Base-by-base conservation (phyloP, 2,888 invertebrate species). In the Ypsolopha scabrella region DNA sequence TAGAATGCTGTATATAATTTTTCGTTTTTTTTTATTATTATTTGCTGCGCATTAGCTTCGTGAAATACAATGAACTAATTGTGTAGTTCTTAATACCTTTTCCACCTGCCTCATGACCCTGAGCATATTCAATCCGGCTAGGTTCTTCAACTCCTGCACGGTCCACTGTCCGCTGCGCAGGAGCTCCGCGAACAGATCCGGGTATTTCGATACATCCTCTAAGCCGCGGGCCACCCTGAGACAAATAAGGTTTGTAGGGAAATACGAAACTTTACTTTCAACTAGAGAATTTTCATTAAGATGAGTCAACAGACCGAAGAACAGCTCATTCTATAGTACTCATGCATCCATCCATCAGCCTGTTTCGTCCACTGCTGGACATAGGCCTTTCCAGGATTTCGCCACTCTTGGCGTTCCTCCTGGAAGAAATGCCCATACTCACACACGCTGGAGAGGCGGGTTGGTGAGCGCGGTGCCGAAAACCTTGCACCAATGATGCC, bases 171-270 rank as follows among this genome's bases (percentile, higher is more conserved):
- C 89, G 53, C 88, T 88, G 43, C 89, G 83, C 11, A 90, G 78
- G 44, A 91, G 81, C 65, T 90, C 90, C 7, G 90, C 90, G 59
- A 92, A 91, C 52, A 92, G 74, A 59, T 90, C 88, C 1, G 92
- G 92, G 72, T 92, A 92, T 62, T 87, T 89, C 1, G 92, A 92
- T 38, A 92, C 92, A 67, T 92, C 91, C 65, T 92, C 91, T 53
- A 92, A 65, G 0, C 92, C 92, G 47, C 88, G 82, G 0, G 92
- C 89, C 9, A 90, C 89, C 64, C 92, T 92, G 67, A 14, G 63
- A 62, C 60, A 49, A 54, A 41, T 48, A 39, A 24, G 4, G 4
- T 3, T 24, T 24, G 24, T 24, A 24, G 24, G 4, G 24, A 3
- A 24, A 24, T 24, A 24, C 24, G 24, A 24, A 24, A 24, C n/a